These are phyloP conservation scores for Melieria omissa DNA, from an alignment of 2,888 invertebrate genomes.

Conservation along the genomic window DNA sequence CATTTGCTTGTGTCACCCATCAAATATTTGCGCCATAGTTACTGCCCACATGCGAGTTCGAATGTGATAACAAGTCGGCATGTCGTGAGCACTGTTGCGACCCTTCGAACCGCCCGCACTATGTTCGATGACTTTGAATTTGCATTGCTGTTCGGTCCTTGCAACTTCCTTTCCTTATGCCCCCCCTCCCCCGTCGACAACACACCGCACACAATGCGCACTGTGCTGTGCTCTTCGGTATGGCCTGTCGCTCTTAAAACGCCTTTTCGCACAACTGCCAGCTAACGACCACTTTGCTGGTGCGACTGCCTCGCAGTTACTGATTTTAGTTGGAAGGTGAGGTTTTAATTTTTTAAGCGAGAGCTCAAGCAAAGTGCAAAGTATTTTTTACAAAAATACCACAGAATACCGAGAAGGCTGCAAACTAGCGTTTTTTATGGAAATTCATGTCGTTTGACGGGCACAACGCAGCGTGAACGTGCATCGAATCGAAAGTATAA, in stretches of 20 bases:
- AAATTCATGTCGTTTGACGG: conserved; percentile 11
- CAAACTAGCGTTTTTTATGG: conserved; percentile 22
- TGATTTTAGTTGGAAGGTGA: conserved; percentile 52
- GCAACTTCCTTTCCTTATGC: not conserved
- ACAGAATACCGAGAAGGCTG: not conserved
- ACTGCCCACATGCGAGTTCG: too few relatives aligned
- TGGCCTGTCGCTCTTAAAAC: conserved; percentile 18
- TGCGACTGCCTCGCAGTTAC: conserved; percentile 35
- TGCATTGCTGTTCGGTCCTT: too few relatives aligned
- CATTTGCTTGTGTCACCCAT: too few relatives aligned
- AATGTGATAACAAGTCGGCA: too few relatives aligned
- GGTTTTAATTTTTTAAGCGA: conserved; percentile 49
- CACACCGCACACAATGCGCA: not conserved
- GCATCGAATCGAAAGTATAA: conserved; percentile 2
- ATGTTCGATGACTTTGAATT: too few relatives aligned
- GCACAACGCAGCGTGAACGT: conserved; percentile 1
- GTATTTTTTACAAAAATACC: conserved; percentile 26
- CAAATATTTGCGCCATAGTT: too few relatives aligned
- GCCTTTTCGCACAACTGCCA: conserved; percentile 23
- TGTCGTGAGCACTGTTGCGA: too few relatives aligned
- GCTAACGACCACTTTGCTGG: not conserved
- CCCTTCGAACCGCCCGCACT: too few relatives aligned
- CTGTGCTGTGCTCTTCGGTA: conserved; percentile 15
- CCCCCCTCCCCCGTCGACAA: conserved; percentile 6
- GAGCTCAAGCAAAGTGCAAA: conserved; percentile 31